phyloP scores from a whole-genome alignment of 2,888 invertebrate species.

The Philaethria dido region DNA sequence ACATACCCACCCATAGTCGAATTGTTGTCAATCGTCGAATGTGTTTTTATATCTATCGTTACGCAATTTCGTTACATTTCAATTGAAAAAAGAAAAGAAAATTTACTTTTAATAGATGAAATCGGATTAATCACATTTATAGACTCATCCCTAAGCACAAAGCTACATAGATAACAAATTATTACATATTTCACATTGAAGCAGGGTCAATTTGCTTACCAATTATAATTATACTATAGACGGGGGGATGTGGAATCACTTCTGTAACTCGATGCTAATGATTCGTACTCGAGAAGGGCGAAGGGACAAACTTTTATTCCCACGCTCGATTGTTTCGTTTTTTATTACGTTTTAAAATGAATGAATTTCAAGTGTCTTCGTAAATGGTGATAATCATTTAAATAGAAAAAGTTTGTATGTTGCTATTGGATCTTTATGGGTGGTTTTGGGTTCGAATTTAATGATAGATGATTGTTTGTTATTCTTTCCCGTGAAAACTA shows the following conservation, averaged over 20 bases:
- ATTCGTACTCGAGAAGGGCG: constrained; percentile 52
- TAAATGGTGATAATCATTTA: not conserved
- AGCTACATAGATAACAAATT: constrained; percentile 45
- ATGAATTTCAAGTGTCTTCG: constrained; percentile 35
- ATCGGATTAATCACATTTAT: not conserved
- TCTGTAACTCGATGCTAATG: constrained; percentile 54
- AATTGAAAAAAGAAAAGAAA: too few species aligned
- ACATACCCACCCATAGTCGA: too few species aligned
- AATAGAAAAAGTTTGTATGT: not conserved
- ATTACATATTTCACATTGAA: constrained; percentile 48
- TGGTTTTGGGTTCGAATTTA: too few species aligned
- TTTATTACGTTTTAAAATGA: constrained; percentile 25
- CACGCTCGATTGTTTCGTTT: constrained; percentile 53
- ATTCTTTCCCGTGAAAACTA: too few species aligned
- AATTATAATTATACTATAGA: constrained; percentile 66
- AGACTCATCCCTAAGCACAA: constrained; percentile 32
- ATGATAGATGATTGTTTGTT: too few species aligned
- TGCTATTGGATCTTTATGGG: not conserved
- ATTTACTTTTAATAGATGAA: not conserved
- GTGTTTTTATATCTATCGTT: too few species aligned
- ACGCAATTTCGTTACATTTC: too few species aligned
- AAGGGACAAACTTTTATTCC: constrained; percentile 57
- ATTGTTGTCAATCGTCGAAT: too few species aligned
- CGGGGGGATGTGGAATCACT: constrained; percentile 47
- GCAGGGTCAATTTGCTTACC: constrained; percentile 56